Evolutionary conservation across 2,113 vertebrate genomes (phyloP), one percentile per base, ranked within the genome.

Genomic region (Nymphicus hollandicus): DNA sequence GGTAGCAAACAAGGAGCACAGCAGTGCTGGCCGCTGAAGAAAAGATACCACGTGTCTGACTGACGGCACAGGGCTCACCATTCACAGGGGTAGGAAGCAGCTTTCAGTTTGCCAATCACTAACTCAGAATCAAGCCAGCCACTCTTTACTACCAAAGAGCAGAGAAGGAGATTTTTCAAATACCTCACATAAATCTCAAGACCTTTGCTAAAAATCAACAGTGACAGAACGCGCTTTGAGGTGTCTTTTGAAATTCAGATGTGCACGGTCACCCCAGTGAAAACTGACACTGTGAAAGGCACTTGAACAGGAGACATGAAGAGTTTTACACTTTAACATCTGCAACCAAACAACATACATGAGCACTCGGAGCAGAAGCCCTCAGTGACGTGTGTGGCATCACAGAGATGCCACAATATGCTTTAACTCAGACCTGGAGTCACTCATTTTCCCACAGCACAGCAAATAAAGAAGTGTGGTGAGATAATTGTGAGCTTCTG

Each of bases 21-120:
- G 6, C 29, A 24, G 12, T 2, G 23, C 3, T 49, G 60, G 17
- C 39, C 33, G 35, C 56, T 58, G n/a, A 58, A 10, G 33, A 35
- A 58, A 35, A 58, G 56, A 50, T 12, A n/a, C 46, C 29, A 0
- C 2, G 27, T 6, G 35, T 37, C 14, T 46, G 44, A n/a, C 31
- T 64, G 15, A 37, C 8, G 12, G 63, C 13, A 33, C 0, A 2
- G 49, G 41, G 25, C n/a, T 20, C 44, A 9, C 8, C 1, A 2
- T 1, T 9, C 44, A 8, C 28, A 63, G 41, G 11, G 49, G 55
- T 8, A 43, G 46, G 15, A 7, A 43, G 5, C 39, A n/a, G 64
- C 68, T 71, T n/a, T 28, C 58, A 20, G 2, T 2, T 6, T 4
- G 17, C 17, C 22, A 7, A 43, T 17, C 43, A 17, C 47, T 9